Evolutionary conservation across 2,888 invertebrate species (phyloP).

Genomic region (Pocota personata): DNA sequence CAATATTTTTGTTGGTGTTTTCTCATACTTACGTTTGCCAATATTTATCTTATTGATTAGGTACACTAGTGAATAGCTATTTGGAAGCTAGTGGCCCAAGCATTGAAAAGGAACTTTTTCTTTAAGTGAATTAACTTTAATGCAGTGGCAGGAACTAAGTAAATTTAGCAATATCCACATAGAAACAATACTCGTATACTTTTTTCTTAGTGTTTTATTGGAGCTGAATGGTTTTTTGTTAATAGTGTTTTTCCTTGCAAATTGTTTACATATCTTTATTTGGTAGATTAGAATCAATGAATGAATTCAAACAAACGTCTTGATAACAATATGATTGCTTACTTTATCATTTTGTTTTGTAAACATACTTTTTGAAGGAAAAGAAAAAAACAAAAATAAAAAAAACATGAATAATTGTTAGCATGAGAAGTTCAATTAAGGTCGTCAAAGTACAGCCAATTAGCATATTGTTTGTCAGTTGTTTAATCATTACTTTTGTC

Average conservation of each 20-base stretch:
- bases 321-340: not conserved
- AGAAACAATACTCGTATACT: not conserved
- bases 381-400: not conserved
- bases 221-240: too few species aligned
- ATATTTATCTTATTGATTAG: constrained; percentile 5
- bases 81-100: not conserved
- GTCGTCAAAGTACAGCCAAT: constrained; percentile 29
- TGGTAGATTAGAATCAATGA: not conserved
- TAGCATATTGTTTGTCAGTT: constrained; percentile 33
- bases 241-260: not conserved
- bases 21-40: not conserved
- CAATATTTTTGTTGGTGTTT: not conserved
- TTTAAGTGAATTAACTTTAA: not conserved
- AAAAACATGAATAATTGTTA: not conserved
- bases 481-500: constrained; percentile 9
- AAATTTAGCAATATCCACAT: not conserved
- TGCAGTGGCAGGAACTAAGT: not conserved
- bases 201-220: too few species aligned
- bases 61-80: not conserved
- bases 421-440: constrained; percentile 40
- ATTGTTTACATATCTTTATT: not conserved
- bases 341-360: not conserved
- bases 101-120: too few species aligned
- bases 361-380: not conserved
- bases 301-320: not conserved